Evolutionary conservation across 1,140 invertebrate species (phyloP).

Genomic region (Sarcophaga bullata): DNA sequence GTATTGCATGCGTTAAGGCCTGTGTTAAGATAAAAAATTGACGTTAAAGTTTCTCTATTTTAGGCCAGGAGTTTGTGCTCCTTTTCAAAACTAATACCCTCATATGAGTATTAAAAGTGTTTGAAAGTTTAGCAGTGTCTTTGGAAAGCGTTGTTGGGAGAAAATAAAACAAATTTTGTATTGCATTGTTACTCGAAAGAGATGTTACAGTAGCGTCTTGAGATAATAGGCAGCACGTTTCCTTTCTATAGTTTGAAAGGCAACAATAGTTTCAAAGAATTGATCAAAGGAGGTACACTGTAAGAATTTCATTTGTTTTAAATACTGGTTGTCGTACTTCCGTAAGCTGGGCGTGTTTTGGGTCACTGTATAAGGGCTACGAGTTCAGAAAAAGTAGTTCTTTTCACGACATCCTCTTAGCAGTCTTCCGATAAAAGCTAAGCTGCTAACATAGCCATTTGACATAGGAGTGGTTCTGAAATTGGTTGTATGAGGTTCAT

Average conservation of each 20-base stretch:
- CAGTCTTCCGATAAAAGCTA: too few species aligned
- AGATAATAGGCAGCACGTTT: slow-evolving; percentile 23
- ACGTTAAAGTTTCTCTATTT: slow-evolving; percentile 13
- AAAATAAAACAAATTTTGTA: neutral
- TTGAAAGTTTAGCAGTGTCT: neutral
- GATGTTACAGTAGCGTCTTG: slow-evolving; percentile 22
- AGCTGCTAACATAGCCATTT: too few species aligned
- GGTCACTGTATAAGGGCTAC: too few species aligned
- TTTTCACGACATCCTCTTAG: too few species aligned
- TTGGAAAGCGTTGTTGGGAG: neutral
- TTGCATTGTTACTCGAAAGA: neutral
- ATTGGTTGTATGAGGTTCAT: too few species aligned
- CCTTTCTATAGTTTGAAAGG: neutral
- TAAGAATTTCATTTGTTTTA: too few species aligned
- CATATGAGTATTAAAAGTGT: neutral
- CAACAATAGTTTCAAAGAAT: too few species aligned
- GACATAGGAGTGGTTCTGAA: too few species aligned
- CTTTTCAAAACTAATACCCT: neutral
- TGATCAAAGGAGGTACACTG: too few species aligned
- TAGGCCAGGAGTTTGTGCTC: neutral
- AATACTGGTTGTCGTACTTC: too few species aligned
- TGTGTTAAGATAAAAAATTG: slow-evolving; percentile 32
- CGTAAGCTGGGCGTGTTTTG: too few species aligned
- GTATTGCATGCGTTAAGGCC: slow-evolving; percentile 1
- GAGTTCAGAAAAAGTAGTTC: too few species aligned